Percentiles rank a stretch among this genome's conserved stretches.
phyloP scores from a whole-genome alignment of 2,113 vertebrate species.

The Ondatra zibethicus region DNA sequence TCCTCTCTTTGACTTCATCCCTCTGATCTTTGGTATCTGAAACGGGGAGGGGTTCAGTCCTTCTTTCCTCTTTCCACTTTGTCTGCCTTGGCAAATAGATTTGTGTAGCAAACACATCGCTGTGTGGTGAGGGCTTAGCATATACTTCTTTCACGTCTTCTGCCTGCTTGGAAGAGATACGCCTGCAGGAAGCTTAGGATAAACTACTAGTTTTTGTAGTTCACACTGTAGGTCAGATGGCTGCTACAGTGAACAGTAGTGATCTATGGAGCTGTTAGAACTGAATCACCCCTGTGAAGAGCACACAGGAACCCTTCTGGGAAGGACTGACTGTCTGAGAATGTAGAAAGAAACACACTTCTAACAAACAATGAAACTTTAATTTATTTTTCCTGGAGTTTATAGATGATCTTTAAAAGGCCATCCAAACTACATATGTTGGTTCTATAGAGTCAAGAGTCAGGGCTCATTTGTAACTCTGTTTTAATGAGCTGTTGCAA shows the following conservation, averaged over 20 bases:
- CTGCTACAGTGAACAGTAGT: not conserved
- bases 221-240: not conserved
- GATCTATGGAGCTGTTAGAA: not conserved
- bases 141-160: not conserved
- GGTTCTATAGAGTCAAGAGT: not conserved
- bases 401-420: conserved; percentile 28
- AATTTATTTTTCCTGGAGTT: conserved; percentile 4
- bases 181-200: not conserved
- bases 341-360: not conserved
- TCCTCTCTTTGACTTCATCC: not conserved
- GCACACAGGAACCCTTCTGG: conserved; percentile 37
- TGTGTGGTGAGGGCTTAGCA: not conserved
- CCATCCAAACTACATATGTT: not conserved
- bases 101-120: not conserved
- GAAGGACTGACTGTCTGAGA: not conserved
- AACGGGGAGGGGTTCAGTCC: not conserved
- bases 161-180: not conserved
- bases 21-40: not conserved
- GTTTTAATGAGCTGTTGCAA: conserved; percentile 45
- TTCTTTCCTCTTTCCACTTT: not conserved
- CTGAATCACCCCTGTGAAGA: not conserved
- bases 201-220: not conserved
- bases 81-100: conserved; percentile 12
- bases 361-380: not conserved
- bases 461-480: conserved; percentile 49